Percentiles rank a stretch among this genome's conserved stretches.
phyloP scores from a whole-genome alignment of 1,140 invertebrate genomes.

The Sycophaga agraensis region DNA sequence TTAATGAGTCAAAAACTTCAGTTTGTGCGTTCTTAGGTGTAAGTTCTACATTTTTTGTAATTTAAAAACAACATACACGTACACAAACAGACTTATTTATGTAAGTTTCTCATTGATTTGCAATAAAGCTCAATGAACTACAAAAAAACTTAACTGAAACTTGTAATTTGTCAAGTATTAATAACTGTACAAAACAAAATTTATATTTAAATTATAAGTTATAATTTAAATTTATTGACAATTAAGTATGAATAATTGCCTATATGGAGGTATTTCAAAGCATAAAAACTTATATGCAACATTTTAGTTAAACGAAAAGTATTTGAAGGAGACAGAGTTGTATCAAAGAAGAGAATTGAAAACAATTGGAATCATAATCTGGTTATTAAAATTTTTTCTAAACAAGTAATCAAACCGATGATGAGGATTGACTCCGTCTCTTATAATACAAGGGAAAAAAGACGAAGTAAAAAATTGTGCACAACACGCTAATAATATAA shows the following conservation, averaged over 20 bases:
- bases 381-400: neutral
- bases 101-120: conserved; percentile 51
- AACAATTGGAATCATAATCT: neutral
- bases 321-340: conserved; percentile 20
- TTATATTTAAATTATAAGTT: no score
- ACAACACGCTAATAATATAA: no score
- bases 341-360: neutral
- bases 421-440: conserved; percentile 15
- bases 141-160: conserved; percentile 34
- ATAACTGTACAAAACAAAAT: conserved; percentile 7
- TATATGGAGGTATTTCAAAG: no score
- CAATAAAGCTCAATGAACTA: conserved; percentile 53
- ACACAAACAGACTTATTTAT: conserved; percentile 50
- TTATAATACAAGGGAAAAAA: conserved; percentile 9
- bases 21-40: conserved; percentile 46
- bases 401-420: neutral
- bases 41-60: conserved; percentile 55
- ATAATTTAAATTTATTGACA: no score
- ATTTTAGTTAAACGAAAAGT: conserved; percentile 11
- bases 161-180: conserved; percentile 13
- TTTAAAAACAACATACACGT: conserved; percentile 30
- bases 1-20: conserved; percentile 14
- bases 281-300: no score
- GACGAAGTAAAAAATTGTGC: neutral
- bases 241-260: no score